Conservation (phyloP, 2,888 invertebrate genomes). For the Norana najaformis region DNA sequence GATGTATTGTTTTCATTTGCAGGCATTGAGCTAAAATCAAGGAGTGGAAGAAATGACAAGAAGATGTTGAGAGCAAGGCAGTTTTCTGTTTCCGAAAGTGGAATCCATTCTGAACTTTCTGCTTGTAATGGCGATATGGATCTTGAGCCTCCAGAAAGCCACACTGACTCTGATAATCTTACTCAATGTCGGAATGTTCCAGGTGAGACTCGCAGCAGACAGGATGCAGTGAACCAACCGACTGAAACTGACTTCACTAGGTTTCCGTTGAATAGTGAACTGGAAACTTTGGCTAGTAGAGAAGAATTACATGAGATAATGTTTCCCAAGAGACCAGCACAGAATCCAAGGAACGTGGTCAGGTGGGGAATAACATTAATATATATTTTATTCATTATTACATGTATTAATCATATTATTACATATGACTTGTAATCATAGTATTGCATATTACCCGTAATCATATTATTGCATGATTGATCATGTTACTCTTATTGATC, state of each 20-base stretch:
- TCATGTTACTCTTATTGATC: no score
- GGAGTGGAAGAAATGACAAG: not conserved
- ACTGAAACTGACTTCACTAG: not conserved
- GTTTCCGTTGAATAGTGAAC: not conserved
- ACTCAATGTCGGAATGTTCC: not conserved
- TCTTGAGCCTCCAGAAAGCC: not conserved
- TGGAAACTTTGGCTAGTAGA: not conserved
- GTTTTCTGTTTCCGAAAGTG: not conserved
- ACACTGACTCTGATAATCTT: conserved; percentile 13
- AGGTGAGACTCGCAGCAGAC: not conserved
- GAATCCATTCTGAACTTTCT: not conserved
- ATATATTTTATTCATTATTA: no score
- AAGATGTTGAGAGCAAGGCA: not conserved
- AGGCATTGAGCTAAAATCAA: conserved; percentile 3
- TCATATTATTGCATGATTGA: not conserved
- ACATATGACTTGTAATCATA: not conserved
- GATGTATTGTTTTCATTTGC: not conserved
- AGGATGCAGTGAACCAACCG: not conserved
- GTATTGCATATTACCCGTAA: no score
- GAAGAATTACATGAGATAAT: not conserved
- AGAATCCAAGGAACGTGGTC: not conserved
- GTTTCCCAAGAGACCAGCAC: not conserved
- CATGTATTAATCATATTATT: not conserved
- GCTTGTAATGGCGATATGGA: not conserved
- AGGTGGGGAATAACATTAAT: not conserved